phyloP scores from a whole-genome alignment of 1,140 invertebrate species.

The Ceratoteleas bidentatus region DNA sequence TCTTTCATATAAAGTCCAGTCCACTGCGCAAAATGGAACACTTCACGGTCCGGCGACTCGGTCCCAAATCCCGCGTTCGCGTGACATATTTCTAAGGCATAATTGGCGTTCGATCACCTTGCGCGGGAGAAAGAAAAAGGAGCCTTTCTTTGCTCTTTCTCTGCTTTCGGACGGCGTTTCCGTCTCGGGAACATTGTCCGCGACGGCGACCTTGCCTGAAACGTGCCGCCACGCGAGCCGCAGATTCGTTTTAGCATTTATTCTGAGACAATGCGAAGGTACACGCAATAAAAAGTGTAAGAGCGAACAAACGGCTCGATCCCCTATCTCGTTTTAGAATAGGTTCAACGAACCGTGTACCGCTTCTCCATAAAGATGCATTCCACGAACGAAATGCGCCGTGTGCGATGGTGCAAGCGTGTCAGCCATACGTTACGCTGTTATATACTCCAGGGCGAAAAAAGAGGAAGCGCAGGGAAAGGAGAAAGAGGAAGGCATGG shows the following conservation, averaged over 20 bases:
- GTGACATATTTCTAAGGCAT: constrained; percentile 45
- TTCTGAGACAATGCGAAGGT: constrained; percentile 69
- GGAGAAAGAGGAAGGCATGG: constrained; percentile 15
- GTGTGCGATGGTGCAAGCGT: constrained; percentile 60
- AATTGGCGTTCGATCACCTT: constrained; percentile 48
- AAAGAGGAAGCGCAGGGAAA: constrained; percentile 27
- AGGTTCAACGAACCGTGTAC: constrained; percentile 70
- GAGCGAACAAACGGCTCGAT: constrained; percentile 66
- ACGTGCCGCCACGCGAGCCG: constrained; percentile 55
- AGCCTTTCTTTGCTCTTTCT: constrained; percentile 47
- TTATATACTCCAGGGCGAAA: constrained; percentile 44
- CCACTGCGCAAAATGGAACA: constrained; percentile 7
- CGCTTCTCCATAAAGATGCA: constrained; percentile 69
- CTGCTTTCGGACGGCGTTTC: constrained; percentile 20
- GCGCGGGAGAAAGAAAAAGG: constrained; percentile 26
- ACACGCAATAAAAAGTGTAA: constrained; percentile 63
- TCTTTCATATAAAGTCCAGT: background rate
- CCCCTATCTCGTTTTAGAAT: constrained; percentile 69
- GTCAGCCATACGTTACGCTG: constrained; percentile 61
- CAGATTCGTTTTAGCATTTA: constrained; percentile 66
- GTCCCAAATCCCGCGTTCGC: constrained; percentile 35
- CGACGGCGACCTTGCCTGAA: constrained; percentile 43
- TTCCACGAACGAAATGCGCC: constrained; percentile 66
- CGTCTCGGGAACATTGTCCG: constrained; percentile 46
- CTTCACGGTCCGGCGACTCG: constrained; percentile 33